Percentiles rank a stretch among this genome's conserved stretches.
Conservation (phyloP, 2,113 vertebrate species). For the Eublepharis macularius region DNA sequence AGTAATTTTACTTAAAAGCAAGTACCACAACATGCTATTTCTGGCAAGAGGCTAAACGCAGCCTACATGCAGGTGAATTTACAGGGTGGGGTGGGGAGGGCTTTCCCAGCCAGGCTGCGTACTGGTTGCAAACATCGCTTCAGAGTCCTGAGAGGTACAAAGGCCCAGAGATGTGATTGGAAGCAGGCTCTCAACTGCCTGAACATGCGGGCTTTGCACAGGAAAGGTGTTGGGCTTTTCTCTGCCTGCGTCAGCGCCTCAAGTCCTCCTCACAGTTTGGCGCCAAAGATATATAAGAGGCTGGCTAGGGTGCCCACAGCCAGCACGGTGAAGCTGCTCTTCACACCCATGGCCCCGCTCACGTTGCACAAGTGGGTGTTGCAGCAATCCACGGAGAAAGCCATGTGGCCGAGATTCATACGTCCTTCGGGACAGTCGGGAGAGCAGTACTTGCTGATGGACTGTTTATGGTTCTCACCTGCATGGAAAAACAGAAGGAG, state of each 20-base stretch:
- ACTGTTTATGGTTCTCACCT: neutral
- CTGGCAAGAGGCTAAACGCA: too few species aligned
- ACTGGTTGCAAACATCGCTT: neutral
- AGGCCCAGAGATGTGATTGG: too few species aligned
- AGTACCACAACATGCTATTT: neutral
- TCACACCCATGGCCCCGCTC: neutral
- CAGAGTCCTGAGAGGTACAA: neutral
- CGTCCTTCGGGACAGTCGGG: fast-evolving
- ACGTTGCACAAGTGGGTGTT: neutral
- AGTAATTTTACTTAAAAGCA: neutral
- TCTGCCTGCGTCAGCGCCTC: neutral
- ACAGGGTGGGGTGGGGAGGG: too few species aligned
- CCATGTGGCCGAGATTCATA: neutral
- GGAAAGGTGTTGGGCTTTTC: neutral
- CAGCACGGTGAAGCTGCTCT: neutral
- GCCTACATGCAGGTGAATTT: too few species aligned
- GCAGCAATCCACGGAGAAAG: slow-evolving; percentile 7
- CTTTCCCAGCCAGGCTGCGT: neutral
- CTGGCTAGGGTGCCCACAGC: neutral
- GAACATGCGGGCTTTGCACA: neutral
- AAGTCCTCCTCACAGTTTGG: neutral
- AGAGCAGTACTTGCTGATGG: slow-evolving; percentile 11
- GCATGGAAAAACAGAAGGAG: neutral
- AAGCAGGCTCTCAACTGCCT: neutral
- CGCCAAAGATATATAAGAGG: neutral